Evolutionary conservation across 2,888 invertebrate genomes (phyloP).

Genomic region (Aphrophora alni): DNA sequence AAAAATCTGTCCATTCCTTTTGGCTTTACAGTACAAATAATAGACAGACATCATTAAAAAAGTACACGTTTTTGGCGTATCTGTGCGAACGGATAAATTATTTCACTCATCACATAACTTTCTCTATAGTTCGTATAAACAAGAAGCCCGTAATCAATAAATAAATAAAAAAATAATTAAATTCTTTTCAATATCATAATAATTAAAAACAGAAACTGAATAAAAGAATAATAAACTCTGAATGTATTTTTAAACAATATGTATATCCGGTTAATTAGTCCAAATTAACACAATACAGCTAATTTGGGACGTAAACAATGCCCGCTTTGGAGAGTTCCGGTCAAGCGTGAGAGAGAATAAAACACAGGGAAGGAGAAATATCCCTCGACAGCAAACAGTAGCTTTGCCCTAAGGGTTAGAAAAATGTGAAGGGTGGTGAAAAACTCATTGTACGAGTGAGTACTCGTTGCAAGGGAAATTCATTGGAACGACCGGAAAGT

Average conservation of each 20-base stretch:
- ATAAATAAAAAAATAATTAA: too few relatives aligned
- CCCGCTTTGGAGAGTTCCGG: not conserved
- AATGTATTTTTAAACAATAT: not conserved
- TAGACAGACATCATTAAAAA: too few relatives aligned
- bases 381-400: not conserved
- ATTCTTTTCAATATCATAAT: too few relatives aligned
- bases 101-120: too few relatives aligned
- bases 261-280: not conserved
- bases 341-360: not conserved
- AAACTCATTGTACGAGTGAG: not conserved
- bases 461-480: not conserved
- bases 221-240: too few relatives aligned
- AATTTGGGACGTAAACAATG: not conserved
- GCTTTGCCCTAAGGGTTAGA: not conserved
- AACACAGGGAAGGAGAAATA: not conserved
- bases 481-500: not conserved
- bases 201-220: too few relatives aligned
- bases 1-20: too few relatives aligned
- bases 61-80: too few relatives aligned
- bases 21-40: too few relatives aligned
- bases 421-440: not conserved
- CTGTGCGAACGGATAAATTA: too few relatives aligned
- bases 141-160: too few relatives aligned
- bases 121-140: too few relatives aligned
- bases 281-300: not conserved